A percentile compares a stretch with the other conserved stretches of the same genome.
phyloP scores from a whole-genome alignment of 1,140 invertebrate genomes.

The Caerostris extrusa region DNA sequence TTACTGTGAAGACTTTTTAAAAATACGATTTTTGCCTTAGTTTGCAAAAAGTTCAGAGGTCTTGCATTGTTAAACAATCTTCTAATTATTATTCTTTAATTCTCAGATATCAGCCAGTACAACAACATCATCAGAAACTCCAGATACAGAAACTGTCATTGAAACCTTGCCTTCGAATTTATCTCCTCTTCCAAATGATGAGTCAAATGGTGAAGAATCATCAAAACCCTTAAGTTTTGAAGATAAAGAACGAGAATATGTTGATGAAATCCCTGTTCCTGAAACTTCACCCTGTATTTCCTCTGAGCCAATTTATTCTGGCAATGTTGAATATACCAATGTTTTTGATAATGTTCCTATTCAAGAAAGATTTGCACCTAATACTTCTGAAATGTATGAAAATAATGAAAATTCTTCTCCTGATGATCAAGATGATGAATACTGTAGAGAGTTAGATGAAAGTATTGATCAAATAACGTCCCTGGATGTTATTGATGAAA shows the following conservation, averaged over 20 bases:
- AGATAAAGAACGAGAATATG: neutral
- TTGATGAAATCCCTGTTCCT: neutral
- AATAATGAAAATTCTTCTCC: neutral
- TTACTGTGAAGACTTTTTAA: too few species aligned
- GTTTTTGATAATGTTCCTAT: constrained; percentile 34
- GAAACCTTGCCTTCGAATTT: constrained; percentile 69
- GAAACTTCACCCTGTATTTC: neutral
- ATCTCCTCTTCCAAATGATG: constrained; percentile 74
- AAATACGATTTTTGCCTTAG: too few species aligned
- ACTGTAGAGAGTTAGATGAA: constrained; percentile 61
- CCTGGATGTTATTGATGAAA: constrained; percentile 72
- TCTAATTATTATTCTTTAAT: neutral
- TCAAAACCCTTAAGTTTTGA: neutral
- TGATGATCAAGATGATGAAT: constrained; percentile 52
- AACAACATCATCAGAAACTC: constrained; percentile 70
- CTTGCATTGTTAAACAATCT: neutral
- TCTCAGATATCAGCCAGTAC: constrained; percentile 69
- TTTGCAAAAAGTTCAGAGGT: too few species aligned
- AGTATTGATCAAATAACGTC: constrained; percentile 64
- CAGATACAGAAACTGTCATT: constrained; percentile 74
- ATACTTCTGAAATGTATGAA: neutral
- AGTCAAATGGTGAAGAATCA: constrained; percentile 70
- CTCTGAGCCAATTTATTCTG: neutral
- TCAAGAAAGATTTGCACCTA: neutral
- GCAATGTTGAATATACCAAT: neutral